Evolutionary conservation across 2,113 vertebrate genomes (phyloP).

Genomic region (Podarcis raffonei): DNA sequence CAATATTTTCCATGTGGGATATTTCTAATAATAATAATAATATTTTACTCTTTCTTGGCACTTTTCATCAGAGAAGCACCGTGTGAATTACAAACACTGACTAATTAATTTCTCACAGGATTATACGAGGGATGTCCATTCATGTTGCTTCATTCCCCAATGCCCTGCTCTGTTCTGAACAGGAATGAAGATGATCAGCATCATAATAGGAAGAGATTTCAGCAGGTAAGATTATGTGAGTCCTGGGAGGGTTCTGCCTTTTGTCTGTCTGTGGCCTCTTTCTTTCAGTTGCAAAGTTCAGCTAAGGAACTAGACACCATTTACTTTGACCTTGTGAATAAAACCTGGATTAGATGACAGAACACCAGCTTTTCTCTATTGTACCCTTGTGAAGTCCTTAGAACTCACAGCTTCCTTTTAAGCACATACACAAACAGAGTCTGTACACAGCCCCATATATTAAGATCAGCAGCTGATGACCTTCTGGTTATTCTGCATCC

Average conservation of each 20-base stretch:
- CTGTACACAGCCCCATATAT: not conserved
- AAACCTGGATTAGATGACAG: not conserved
- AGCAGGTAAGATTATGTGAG: not conserved
- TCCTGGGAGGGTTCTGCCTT: not conserved
- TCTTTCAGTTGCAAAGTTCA: not conserved
- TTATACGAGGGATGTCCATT: not conserved
- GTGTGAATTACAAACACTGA: slow-evolving; percentile 4
- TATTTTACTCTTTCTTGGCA: slow-evolving; percentile 25
- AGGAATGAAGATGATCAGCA: not conserved
- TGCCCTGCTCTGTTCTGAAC: not conserved
- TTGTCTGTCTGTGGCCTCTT: not conserved
- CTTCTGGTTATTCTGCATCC: too few species aligned
- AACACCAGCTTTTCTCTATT: not conserved
- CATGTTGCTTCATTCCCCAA: not conserved
- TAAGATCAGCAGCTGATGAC: too few species aligned
- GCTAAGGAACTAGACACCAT: not conserved
- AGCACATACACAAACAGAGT: not conserved
- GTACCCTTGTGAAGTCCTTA: not conserved
- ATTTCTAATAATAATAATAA: slow-evolving; percentile 15
- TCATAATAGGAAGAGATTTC: not conserved
- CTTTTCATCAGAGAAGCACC: slow-evolving; percentile 6
- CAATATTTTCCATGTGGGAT: not conserved
- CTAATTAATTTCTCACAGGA: slow-evolving; percentile 38
- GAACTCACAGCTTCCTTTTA: not conserved
- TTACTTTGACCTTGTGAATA: not conserved